These are phyloP conservation scores for Andrena bicolor DNA, from an alignment of 2,888 invertebrate genomes.

Conservation along the genomic window DNA sequence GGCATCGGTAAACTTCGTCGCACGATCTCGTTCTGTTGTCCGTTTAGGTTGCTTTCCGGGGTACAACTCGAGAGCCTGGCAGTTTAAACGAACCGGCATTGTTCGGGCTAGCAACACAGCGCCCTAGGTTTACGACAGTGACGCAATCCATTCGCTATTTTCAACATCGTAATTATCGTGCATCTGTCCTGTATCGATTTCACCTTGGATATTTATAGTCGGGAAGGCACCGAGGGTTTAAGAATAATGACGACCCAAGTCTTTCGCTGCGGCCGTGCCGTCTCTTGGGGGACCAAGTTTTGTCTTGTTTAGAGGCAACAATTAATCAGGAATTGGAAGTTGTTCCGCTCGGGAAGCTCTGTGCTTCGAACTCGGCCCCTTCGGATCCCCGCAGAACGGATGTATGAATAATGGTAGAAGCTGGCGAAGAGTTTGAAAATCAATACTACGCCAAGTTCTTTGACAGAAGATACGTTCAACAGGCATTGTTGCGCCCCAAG, in stretches of 20 bases:
- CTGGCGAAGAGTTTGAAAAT: constrained; percentile 48
- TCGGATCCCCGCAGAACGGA: constrained; percentile 13
- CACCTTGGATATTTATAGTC: too few relatives aligned
- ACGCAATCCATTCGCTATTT: too few relatives aligned
- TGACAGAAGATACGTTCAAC: constrained; percentile 35
- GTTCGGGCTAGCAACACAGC: too few relatives aligned
- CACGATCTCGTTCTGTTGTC: not conserved
- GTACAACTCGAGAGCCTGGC: not conserved
- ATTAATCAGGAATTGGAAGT: constrained; percentile 30
- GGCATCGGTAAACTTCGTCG: not conserved
- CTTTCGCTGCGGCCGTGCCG: too few relatives aligned
- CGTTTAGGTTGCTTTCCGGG: not conserved
- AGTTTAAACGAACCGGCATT: too few relatives aligned
- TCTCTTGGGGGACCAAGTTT: too few relatives aligned
- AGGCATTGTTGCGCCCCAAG: constrained; percentile 39
- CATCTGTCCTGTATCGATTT: too few relatives aligned
- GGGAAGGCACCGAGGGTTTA: too few relatives aligned
- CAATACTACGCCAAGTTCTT: constrained; percentile 41
- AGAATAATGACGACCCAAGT: too few relatives aligned
- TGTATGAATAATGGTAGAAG: constrained; percentile 53
- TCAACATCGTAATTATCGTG: too few relatives aligned
- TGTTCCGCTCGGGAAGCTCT: not conserved
- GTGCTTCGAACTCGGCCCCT: constrained; percentile 22
- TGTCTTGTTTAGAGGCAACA: not conserved
- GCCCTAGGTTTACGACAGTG: too few relatives aligned